Evolutionary conservation across 1,140 invertebrate genomes (phyloP).

Genomic region (Drosophila kurseongensis): DNA sequence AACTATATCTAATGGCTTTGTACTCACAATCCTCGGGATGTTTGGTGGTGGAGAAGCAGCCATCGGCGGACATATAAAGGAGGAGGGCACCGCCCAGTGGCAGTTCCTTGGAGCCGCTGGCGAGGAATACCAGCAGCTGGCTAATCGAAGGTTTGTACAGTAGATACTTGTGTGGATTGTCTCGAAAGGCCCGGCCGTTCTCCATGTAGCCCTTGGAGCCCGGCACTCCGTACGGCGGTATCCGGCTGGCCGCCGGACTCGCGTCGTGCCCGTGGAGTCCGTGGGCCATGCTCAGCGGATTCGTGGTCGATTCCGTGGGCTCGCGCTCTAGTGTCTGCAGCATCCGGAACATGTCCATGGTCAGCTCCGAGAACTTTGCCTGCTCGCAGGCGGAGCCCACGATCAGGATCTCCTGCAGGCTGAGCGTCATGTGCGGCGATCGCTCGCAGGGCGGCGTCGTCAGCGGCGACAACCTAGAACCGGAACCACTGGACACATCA

Average conservation of each 20-base stretch:
- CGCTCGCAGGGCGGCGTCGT: slow-evolving; percentile 95
- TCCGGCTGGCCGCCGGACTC: slow-evolving; percentile 92
- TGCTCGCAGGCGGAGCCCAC: slow-evolving; percentile 97
- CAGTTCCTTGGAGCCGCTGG: slow-evolving; percentile 97
- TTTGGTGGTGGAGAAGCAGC: slow-evolving; percentile 94
- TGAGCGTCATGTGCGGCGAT: slow-evolving; percentile 93
- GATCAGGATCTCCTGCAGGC: slow-evolving; percentile 97
- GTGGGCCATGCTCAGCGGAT: slow-evolving; percentile 77
- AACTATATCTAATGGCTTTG: neutral
- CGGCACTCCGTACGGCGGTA: slow-evolving; percentile 87
- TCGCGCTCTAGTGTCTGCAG: slow-evolving; percentile 97
- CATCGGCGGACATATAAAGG: slow-evolving; percentile 97
- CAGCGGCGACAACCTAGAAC: slow-evolving; percentile 91
- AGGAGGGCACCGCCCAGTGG: slow-evolving; percentile 95
- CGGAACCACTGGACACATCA: slow-evolving; percentile 84
- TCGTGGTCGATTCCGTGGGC: slow-evolving; percentile 90
- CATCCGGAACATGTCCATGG: slow-evolving; percentile 99
- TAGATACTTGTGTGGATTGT: slow-evolving; percentile 99
- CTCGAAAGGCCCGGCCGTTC: slow-evolving; percentile 90
- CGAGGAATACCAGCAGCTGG: slow-evolving; percentile 96
- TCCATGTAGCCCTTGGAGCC: slow-evolving; percentile 88
- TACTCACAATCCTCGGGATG: slow-evolving; percentile 95
- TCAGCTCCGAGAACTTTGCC: slow-evolving; percentile 99
- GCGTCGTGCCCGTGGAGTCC: slow-evolving; percentile 89
- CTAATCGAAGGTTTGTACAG: slow-evolving; percentile 97